Conservation (phyloP, 2,113 vertebrate species). For the Conger conger region DNA sequence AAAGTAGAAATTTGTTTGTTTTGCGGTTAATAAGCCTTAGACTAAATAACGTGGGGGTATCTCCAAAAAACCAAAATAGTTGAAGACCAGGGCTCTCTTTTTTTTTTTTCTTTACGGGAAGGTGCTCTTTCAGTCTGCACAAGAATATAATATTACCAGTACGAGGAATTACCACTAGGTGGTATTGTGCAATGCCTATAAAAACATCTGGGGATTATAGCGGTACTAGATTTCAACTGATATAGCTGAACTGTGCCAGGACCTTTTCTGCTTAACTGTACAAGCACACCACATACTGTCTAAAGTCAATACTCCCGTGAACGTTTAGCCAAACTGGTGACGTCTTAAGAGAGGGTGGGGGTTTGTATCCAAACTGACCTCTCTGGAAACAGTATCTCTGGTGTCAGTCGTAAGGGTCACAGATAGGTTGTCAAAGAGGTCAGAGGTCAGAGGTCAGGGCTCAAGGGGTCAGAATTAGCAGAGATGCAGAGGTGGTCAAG, state of each 20-base stretch:
- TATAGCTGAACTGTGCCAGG: background rate
- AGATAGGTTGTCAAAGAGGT: background rate
- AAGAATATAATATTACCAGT: background rate
- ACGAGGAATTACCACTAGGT: background rate
- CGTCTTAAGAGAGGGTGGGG: background rate
- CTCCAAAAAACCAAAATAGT: background rate
- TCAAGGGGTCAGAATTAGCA: background rate
- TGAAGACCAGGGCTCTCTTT: background rate
- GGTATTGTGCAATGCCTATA: slow-evolving; percentile 1
- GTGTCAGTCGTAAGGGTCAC: background rate
- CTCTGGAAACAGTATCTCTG: slow-evolving; percentile 2
- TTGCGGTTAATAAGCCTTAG: background rate
- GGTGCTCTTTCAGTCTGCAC: background rate
- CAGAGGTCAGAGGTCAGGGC: slow-evolving; percentile 2
- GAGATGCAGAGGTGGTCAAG: background rate
- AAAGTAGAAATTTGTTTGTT: background rate
- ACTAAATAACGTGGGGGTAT: background rate
- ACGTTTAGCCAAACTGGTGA: background rate
- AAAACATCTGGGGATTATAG: background rate
- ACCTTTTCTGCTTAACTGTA: background rate
- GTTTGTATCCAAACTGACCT: background rate
- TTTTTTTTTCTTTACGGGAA: background rate
- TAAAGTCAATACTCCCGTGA: background rate
- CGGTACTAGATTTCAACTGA: background rate
- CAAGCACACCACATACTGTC: background rate